Conservation (phyloP, 1,140 invertebrate species). For the Sarcophaga bullata region DNA sequence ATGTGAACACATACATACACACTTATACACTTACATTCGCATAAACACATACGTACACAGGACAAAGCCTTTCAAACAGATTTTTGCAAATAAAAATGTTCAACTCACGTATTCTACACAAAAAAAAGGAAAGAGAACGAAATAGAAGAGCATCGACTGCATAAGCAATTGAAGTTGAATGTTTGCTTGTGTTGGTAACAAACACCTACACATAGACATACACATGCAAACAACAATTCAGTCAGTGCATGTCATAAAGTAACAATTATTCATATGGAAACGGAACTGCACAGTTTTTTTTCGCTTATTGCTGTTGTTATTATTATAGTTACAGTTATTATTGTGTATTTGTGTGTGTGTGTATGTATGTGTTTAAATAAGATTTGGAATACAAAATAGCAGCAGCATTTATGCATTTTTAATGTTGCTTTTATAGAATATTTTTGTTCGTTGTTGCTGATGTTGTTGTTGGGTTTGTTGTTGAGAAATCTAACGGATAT, state of each 20-base stretch:
- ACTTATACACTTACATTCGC: background rate
- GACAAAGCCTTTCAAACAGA: background rate
- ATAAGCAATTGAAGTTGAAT: background rate
- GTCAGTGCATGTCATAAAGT: background rate
- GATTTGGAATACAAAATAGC: background rate
- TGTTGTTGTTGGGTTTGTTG: background rate
- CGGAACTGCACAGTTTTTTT: conserved; percentile 22
- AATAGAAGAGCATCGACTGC: too few species aligned
- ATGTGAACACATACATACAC: background rate
- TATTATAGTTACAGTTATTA: background rate
- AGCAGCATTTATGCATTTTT: conserved; percentile 34
- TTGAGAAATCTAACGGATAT: conserved; percentile 27
- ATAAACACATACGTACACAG: background rate
- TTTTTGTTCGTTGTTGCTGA: background rate
- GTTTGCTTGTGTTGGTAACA: background rate
- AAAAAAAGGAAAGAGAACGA: background rate
- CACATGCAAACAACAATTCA: background rate
- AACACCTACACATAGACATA: background rate
- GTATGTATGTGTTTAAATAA: background rate
- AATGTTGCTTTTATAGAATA: conserved; percentile 30
- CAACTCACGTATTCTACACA: background rate
- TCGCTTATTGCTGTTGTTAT: background rate
- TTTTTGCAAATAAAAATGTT: background rate
- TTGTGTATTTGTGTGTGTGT: background rate
- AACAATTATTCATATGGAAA: conserved; percentile 15